Base-by-base conservation (phyloP, 2,797 vertebrate genomes). In the Anas capensis region DNA sequence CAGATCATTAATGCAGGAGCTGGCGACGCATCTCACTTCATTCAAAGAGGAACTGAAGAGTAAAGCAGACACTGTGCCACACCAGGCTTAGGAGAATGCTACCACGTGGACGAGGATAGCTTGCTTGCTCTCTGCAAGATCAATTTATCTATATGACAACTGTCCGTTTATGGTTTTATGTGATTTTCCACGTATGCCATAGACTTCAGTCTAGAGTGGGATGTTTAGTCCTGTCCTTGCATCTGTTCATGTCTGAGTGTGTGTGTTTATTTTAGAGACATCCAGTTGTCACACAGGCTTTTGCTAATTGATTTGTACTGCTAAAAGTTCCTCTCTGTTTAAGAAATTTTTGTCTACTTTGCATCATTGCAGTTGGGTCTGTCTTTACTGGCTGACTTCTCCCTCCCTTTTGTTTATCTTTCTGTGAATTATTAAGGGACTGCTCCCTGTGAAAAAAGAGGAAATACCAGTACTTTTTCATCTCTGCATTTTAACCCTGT, bases 11-110 rank as follows among this genome's bases (percentile, higher is more conserved):
- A 92, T 66, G 88, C 27, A 9, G 92, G 76, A 92, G 61, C 16
- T 94, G 95, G 90, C 77, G 29, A n/a, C 21, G 19, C 20, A 31
- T 73, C 56, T 34, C 0, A 0, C 42, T 90, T 75, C 51, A 76
- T 62, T 91, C 85, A 68, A 83, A 68, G 6, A 73, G 75, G 64
- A 91, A 68, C 49, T 82, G 38, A 94, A 97, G 92, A 76, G 82
- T 91, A 78, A 90, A 94, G 61, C 90, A 96, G 93, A 90, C 61
- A n/a, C 1, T 2, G 33, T 53, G 65, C 34, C 46, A 86, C 1
- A 91, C 93, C 95, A 93, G 93, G 31, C 46, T 88, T 10, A 3
- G 86, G 78, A 94, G 86, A 91, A 92, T 66, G 73, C 33, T 84
- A 95, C 90, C 68, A 93, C 10, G 19, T 96, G 80, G 86, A 93